phyloP scores from a whole-genome alignment of 2,797 vertebrate species.

The Iguana delicatissima region DNA sequence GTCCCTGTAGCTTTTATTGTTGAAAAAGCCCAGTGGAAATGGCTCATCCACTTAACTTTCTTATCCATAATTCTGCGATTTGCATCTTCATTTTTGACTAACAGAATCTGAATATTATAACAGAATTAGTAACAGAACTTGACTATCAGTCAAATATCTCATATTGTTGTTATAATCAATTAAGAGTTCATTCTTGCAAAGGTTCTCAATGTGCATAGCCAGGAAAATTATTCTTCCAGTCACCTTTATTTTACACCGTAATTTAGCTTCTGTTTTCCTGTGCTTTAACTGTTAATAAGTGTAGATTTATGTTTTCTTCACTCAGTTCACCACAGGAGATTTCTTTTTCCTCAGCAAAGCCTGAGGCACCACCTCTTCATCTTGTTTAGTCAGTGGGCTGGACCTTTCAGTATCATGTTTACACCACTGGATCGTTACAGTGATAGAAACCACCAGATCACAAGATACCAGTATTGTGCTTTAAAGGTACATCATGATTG shows the following conservation, averaged over 20 bases:
- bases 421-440: conserved; percentile 98
- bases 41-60: not conserved
- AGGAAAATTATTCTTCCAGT: not conserved
- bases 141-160: too few species aligned
- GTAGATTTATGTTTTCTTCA: conserved; percentile 65
- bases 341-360: conserved; percentile 98
- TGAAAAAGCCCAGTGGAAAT: not conserved
- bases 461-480: conserved; percentile 97
- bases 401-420: conserved; percentile 99
- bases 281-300: conserved; percentile 28
- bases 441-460: conserved; percentile 98
- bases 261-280: conserved; percentile 29
- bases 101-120: not conserved
- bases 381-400: conserved; percentile 98
- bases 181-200: not conserved
- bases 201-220: not conserved
- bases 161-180: not conserved
- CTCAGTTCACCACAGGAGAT: conserved; percentile 96
- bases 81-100: not conserved
- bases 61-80: not conserved
- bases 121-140: too few species aligned
- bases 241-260: not conserved
- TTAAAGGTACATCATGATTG: conserved; percentile 86
- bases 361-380: conserved; percentile 98
- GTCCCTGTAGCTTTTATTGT: not conserved